These are phyloP conservation scores for Ferdinandea cuprea DNA, from an alignment of 2,888 invertebrate genomes.

Conservation along the genomic window DNA sequence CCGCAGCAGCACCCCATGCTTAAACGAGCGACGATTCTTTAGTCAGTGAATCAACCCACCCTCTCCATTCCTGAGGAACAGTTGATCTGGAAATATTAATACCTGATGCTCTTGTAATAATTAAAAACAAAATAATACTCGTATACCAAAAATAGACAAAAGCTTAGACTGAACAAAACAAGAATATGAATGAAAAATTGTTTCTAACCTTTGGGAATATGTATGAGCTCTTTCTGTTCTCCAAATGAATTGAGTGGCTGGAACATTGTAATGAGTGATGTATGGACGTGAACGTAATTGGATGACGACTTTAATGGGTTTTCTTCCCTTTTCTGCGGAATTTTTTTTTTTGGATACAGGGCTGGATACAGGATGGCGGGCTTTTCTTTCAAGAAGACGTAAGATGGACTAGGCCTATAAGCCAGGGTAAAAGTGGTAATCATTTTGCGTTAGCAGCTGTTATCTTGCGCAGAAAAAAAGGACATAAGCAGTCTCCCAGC, in stretches of 20 bases:
- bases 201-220: too few relatives aligned
- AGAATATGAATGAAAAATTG: slow-evolving; percentile 17
- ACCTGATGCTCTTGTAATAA: slow-evolving; percentile 54
- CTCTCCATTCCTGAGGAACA: slow-evolving; percentile 42
- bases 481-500: too few relatives aligned
- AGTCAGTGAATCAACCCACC: slow-evolving; percentile 43
- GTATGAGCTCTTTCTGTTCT: neutral
- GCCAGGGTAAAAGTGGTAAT: too few relatives aligned
- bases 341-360: too few relatives aligned
- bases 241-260: neutral
- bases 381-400: too few relatives aligned
- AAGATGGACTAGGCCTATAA: too few relatives aligned
- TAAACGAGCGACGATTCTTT: too few relatives aligned
- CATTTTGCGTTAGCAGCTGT: too few relatives aligned
- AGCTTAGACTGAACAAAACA: slow-evolving; percentile 44
- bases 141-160: slow-evolving; percentile 53
- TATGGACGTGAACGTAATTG: neutral
- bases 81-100: slow-evolving; percentile 47
- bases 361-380: too few relatives aligned
- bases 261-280: neutral
- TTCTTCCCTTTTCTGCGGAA: neutral
- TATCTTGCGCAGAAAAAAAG: too few relatives aligned
- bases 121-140: slow-evolving; percentile 32
- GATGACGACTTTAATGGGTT: neutral
- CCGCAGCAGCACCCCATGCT: too few relatives aligned